Evolutionary conservation across 2,113 vertebrate species (phyloP).

Genomic region (Lates calcarifer): DNA sequence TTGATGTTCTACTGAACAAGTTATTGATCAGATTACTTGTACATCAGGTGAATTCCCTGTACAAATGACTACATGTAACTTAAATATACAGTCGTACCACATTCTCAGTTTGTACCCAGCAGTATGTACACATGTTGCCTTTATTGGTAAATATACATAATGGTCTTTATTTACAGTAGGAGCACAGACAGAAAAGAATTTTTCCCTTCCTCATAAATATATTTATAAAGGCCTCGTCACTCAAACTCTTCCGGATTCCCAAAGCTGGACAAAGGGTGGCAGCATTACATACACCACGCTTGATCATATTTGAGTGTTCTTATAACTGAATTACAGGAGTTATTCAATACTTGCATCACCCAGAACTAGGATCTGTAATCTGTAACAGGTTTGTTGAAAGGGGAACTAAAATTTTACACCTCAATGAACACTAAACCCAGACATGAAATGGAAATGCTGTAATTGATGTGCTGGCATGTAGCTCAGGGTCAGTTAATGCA

Average conservation of each 20-base stretch:
- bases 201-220: background rate
- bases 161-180: slow-evolving; percentile 30
- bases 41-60: background rate
- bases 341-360: background rate
- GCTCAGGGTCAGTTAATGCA: background rate
- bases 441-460: background rate
- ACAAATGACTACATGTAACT: slow-evolving; percentile 40
- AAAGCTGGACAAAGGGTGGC: background rate
- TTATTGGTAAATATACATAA: slow-evolving; percentile 27
- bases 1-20: background rate
- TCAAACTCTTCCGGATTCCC: background rate
- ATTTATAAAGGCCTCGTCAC: background rate
- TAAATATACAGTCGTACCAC: slow-evolving; percentile 24
- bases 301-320: background rate
- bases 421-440: background rate
- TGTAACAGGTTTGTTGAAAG: background rate
- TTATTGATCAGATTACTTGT: background rate
- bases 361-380: background rate
- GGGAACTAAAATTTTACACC: background rate
- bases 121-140: slow-evolving; percentile 4
- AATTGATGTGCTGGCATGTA: background rate
- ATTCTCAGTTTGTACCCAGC: slow-evolving; percentile 33
- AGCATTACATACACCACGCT: background rate
- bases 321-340: background rate
- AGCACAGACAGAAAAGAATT: slow-evolving; percentile 1